A percentile compares a stretch with the other conserved stretches of the same genome.
Conservation (phyloP, 1,140 invertebrate species). For the Ips nitidus region DNA sequence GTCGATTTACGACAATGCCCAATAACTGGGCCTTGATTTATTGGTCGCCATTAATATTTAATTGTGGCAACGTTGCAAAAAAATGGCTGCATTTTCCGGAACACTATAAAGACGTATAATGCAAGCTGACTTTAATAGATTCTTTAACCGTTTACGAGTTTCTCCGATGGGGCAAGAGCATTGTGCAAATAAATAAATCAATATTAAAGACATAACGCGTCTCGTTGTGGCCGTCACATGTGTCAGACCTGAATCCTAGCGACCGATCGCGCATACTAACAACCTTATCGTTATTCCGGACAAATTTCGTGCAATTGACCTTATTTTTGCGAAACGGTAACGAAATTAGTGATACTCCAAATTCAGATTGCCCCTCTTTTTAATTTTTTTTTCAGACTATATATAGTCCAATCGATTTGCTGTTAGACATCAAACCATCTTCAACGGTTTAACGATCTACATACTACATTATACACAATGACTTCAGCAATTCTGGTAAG, state of each 20-base stretch:
- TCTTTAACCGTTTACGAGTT: slow-evolving; percentile 3
- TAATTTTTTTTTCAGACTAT: no score
- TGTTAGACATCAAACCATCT: not conserved
- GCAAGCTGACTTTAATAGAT: slow-evolving; percentile 2
- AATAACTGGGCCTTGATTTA: slow-evolving; percentile 2
- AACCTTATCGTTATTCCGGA: not conserved
- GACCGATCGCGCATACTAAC: not conserved
- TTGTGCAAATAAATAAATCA: slow-evolving; percentile 4
- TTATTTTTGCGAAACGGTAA: not conserved
- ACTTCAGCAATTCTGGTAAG: not conserved
- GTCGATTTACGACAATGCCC: not conserved
- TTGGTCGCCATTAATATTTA: not conserved
- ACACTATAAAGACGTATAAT: not conserved
- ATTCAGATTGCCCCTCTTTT: no score
- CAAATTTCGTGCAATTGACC: slow-evolving; percentile 19
- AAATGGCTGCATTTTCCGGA: not conserved
- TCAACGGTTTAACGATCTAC: not conserved
- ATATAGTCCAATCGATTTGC: not conserved
- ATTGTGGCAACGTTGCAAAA: not conserved
- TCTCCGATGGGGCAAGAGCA: not conserved
- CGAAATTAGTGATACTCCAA: no score
- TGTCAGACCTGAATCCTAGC: not conserved
- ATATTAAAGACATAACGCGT: slow-evolving; percentile 2
- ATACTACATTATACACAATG: not conserved
- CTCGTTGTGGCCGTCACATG: not conserved